Base-by-base conservation (phyloP, 2,888 invertebrate species). In the Cybosia mesomella region DNA sequence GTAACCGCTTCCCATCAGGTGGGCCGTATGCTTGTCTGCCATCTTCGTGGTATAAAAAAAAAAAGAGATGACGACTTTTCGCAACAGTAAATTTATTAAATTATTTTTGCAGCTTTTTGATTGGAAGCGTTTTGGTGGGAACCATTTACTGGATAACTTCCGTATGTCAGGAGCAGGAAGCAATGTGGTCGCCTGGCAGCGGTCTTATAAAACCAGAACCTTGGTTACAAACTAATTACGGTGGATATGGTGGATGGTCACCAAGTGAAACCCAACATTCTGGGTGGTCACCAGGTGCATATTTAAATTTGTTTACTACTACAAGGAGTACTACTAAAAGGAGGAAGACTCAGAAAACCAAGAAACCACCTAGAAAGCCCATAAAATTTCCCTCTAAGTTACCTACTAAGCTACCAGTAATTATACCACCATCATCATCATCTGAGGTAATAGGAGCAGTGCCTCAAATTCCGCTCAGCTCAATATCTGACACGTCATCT, bases 221-320 rank as follows among this genome's bases (percentile, higher is more conserved):
- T 15, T 63, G 62, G 62, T 54, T 63, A 9, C 53, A 54, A 22
- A 36, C 15, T 34, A 18, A 21, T 32, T 9, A 34, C n/a, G 54
- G 62, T 15, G 62, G 62, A 63, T 63, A 63, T 63, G 2, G 13
- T 21, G 62, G 62, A 32, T 63, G 62, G 62, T 21, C 28, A 22
- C 62, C 62, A 2, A 18, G 49, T 18, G 22, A 32, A 1, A 54
- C 18, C 11, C 28, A 22, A 15, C 36, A 63, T 22, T 21, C 28
- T 34, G 22, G 10, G 10, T 63, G 62, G 62, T 21, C 22, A 15
- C 62, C 62, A 1, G 62, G 62, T 54, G 62, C 54, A 13, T 61
- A 54, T 34, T 54, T 32, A 2, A n/a, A 61, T 32, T 61, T 49
- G 13, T 28, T 54, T 54, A 54, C 53, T 54, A 15, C 34, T n/a